Conservation (phyloP, 37 sponge, comb jelly and placozoan genomes). For the Ianthella basta region DNA sequence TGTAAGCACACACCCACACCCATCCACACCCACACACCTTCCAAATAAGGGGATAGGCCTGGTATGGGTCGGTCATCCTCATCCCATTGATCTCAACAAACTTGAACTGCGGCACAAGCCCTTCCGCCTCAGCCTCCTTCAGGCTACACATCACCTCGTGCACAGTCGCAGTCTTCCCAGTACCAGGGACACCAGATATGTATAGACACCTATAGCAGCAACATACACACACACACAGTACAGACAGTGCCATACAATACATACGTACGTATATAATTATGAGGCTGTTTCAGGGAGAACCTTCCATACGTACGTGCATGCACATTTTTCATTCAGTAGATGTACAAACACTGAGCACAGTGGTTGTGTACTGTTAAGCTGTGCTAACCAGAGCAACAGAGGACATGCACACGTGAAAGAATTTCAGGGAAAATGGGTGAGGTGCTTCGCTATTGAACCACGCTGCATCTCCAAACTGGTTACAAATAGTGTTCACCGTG, state of each 20-base stretch:
- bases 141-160: slow-evolving; percentile 70
- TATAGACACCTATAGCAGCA: slow-evolving; percentile 79
- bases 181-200: slow-evolving; percentile 94
- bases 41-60: slow-evolving; percentile 45
- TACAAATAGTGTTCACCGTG: no score
- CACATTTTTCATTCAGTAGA: no score
- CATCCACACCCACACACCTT: not conserved
- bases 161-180: slow-evolving; percentile 99
- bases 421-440: not conserved
- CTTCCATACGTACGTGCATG: no score
- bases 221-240: not conserved
- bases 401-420: not conserved
- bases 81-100: slow-evolving; percentile 95
- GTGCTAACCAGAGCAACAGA: not conserved
- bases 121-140: slow-evolving; percentile 50
- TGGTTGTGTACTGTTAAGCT: not conserved
- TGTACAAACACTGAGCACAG: not conserved
- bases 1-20: not conserved
- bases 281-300: no score
- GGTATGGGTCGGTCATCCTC: slow-evolving; percentile 76
- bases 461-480: no score
- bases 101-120: slow-evolving; percentile 65
- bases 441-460: not conserved
- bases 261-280: no score
- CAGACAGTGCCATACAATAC: not conserved